Evolutionary conservation across 2,113 vertebrate species (phyloP), one percentile per base, ranked within the genome.

Genomic region (Seriola dumerili): DNA sequence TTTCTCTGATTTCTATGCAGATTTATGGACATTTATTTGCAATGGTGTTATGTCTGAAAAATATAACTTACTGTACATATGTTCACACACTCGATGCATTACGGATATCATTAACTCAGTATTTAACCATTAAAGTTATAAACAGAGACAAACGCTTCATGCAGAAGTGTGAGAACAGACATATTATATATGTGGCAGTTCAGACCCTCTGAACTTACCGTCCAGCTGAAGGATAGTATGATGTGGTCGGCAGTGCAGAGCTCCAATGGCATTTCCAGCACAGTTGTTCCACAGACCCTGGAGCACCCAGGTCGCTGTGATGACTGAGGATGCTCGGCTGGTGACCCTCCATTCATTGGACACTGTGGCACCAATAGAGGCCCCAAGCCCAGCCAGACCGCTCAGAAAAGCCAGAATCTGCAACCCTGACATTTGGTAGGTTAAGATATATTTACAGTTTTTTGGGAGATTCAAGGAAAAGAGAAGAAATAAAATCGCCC

Each of bases 251-350:
- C 97, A 99, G 76, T 98, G 97, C 88, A 98, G 95, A 58, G 97
- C 95, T 40, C 98, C 97, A 79, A 98, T 88, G 0, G 98, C 97
- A 0, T 98, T 99, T 25, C 97, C 98, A 2, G 96, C 97, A 73
- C 98, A 99, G 93, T 97, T 98, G 95, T 96, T 97, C 97, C 97
- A 98, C 67, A 99, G 95, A 46, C 97, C 98, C 92, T 99, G 97
- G 80, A 97, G 97, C 69, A 99, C 95, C 97, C 97, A 99, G 4
- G 97, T 99, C 4, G 97, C 97, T 0, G 97, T 98, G 85, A 99
- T 98, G 84, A 99, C 97, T 0, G 97, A 98, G 0, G 97, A 97
- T 7, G 97, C 97, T 70, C 96, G 90, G 76, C 97, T 98, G 9
- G 97, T 99, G 57, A 96, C 96, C 89, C 95, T 97, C 98, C 97